Conservation (phyloP, 2,888 invertebrate species). For the Meandrusa payeni region DNA sequence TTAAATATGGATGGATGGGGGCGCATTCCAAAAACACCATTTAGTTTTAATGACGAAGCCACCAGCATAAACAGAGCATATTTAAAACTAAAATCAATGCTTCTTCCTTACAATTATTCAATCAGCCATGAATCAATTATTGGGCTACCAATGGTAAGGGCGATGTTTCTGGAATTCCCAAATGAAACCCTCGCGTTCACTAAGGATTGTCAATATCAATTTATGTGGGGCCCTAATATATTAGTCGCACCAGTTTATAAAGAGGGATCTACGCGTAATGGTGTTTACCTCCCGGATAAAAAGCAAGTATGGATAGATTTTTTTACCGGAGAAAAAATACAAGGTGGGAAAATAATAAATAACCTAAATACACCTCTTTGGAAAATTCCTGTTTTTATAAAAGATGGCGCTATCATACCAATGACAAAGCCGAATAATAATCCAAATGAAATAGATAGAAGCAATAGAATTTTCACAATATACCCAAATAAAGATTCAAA, state of each 20-base stretch:
- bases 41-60: constrained; percentile 57
- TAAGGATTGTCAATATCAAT: constrained; percentile 67
- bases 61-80: constrained; percentile 61
- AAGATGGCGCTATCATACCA: constrained; percentile 68
- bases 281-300: constrained; percentile 56
- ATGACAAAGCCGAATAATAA: constrained; percentile 65
- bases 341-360: constrained; percentile 64
- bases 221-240: constrained; percentile 70
- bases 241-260: constrained; percentile 66
- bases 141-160: constrained; percentile 66
- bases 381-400: constrained; percentile 67
- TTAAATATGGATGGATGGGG: constrained; percentile 76
- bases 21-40: constrained; percentile 58
- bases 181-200: constrained; percentile 50
- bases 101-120: constrained; percentile 69
- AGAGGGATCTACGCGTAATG: constrained; percentile 47
- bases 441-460: constrained; percentile 53
- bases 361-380: constrained; percentile 56
- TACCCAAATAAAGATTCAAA: constrained; percentile 53
- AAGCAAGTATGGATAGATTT: constrained; percentile 67
- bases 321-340: constrained; percentile 62
- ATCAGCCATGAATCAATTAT: constrained; percentile 53
- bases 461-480: constrained; percentile 51
- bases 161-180: constrained; percentile 69
- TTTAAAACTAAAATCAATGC: constrained; percentile 65